phyloP scores from a whole-genome alignment of 2,888 invertebrate species.

The Sphinx pinastri region DNA sequence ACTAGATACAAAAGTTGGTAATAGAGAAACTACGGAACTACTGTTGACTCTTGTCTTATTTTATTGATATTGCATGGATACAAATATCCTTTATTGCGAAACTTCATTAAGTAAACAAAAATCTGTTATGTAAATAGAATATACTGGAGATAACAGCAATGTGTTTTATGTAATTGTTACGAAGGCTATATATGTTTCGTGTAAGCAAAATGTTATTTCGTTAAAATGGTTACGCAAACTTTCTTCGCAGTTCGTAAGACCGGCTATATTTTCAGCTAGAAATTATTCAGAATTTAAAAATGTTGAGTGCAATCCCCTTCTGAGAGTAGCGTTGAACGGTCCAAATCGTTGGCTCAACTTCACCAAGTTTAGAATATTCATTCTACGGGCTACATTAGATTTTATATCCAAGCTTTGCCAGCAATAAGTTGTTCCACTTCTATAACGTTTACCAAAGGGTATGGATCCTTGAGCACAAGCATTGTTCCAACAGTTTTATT shows the following conservation, averaged over 20 bases:
- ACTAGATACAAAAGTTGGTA: conserved; percentile 54
- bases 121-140: background rate
- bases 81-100: conserved; percentile 23
- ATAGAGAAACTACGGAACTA: conserved; percentile 56
- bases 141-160: background rate
- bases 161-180: conserved; percentile 6
- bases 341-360: conserved; percentile 46
- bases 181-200: background rate
- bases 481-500: conserved; percentile 81
- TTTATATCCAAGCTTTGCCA: conserved; percentile 59
- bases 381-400: conserved; percentile 66
- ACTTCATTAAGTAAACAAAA: conserved; percentile 15
- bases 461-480: conserved; percentile 48
- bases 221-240: background rate
- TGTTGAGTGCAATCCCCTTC: conserved; percentile 41
- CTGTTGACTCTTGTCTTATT: conserved; percentile 35
- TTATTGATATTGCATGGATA: conserved; percentile 8
- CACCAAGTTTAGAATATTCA: conserved; percentile 67
- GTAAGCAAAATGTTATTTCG: background rate
- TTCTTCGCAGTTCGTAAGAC: background rate
- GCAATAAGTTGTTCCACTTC: conserved; percentile 67
- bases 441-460: conserved; percentile 42
- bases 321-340: conserved; percentile 43
- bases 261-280: conserved; percentile 17
- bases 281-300: conserved; percentile 40